These are phyloP conservation scores for Macquaria ambigua DNA, from an alignment of 2,113 vertebrate genomes.

Conservation along the genomic window DNA sequence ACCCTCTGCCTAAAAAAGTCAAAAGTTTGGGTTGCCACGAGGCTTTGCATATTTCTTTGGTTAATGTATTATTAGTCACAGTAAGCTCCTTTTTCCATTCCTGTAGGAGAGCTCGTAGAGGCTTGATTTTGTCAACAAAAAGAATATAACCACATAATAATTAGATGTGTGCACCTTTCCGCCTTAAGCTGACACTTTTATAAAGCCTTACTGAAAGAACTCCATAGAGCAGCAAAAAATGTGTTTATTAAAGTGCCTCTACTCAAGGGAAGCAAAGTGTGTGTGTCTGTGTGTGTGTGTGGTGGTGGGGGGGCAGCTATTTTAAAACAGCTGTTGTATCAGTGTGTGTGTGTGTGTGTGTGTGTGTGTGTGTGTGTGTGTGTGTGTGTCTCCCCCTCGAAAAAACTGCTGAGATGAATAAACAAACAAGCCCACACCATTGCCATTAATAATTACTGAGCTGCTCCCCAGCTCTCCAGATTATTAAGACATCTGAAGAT, in stretches of 20 bases:
- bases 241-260: slow-evolving; percentile 68
- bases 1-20: slow-evolving; percentile 19
- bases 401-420: slow-evolving; percentile 54
- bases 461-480: slow-evolving; percentile 24
- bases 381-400: slow-evolving; percentile 18
- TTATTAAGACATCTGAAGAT: slow-evolving; percentile 55
- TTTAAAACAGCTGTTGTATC: slow-evolving; percentile 50
- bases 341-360: background rate
- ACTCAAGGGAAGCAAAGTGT: slow-evolving; percentile 46
- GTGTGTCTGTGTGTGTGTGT: slow-evolving; percentile 25
- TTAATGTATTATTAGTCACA: slow-evolving; percentile 62
- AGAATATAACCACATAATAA: slow-evolving; percentile 60
- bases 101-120: slow-evolving; percentile 20
- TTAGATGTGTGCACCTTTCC: slow-evolving; percentile 49
- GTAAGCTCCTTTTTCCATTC: slow-evolving; percentile 46
- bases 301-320: background rate
- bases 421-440: slow-evolving; percentile 49
- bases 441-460: slow-evolving; percentile 61
- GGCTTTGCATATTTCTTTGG: slow-evolving; percentile 56
- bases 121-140: slow-evolving; percentile 62
- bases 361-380: too few species aligned
- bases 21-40: slow-evolving; percentile 47
- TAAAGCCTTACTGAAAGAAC: slow-evolving; percentile 56
- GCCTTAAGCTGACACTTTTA: slow-evolving; percentile 63
- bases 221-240: slow-evolving; percentile 49